Conservation (phyloP, 1,140 invertebrate species). For the Drosophila bocqueti region DNA sequence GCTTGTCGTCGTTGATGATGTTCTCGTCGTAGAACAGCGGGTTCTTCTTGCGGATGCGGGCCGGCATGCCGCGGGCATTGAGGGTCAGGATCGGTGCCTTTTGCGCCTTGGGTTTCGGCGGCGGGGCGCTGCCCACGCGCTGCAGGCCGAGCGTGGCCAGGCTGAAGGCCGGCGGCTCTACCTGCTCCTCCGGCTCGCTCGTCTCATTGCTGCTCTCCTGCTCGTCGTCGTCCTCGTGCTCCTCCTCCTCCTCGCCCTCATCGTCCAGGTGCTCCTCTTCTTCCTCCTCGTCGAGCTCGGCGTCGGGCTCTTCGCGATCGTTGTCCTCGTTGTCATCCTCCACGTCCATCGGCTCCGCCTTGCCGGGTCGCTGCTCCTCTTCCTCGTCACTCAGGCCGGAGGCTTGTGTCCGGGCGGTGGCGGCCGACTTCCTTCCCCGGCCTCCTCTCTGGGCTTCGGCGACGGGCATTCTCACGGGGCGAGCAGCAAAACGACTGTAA, state of each 20-base stretch:
- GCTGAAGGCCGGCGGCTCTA: slow-evolving; percentile 89
- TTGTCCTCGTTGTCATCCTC: slow-evolving; percentile 39
- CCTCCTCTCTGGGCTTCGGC: slow-evolving; percentile 45
- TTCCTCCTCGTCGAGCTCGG: slow-evolving; percentile 28
- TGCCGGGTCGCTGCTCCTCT: slow-evolving; percentile 1
- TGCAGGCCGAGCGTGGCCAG: slow-evolving; percentile 91
- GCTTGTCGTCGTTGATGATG: slow-evolving; percentile 92
- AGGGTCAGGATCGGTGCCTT: slow-evolving; percentile 90
- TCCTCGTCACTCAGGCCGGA: slow-evolving; percentile 31
- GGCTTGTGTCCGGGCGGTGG: slow-evolving; percentile 10
- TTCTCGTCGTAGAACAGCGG: slow-evolving; percentile 96
- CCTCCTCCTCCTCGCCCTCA: slow-evolving; percentile 42
- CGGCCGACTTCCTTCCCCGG: slow-evolving; percentile 50
- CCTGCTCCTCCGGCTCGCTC: slow-evolving; percentile 86
- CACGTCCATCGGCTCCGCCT: slow-evolving; percentile 11
- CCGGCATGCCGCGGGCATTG: slow-evolving; percentile 94
- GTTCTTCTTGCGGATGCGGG: slow-evolving; percentile 95
- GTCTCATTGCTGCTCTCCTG: slow-evolving; percentile 75
- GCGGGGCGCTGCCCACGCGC: slow-evolving; percentile 90
- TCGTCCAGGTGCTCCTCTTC: slow-evolving; percentile 32
- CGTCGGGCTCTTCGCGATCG: slow-evolving; percentile 24
- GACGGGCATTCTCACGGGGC: slow-evolving; percentile 64
- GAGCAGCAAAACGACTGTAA: slow-evolving; percentile 35
- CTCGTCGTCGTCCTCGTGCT: slow-evolving; percentile 31
- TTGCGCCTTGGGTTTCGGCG: slow-evolving; percentile 88